Base-by-base conservation (phyloP, 30 jellyfish, hydroid and myxozoan genomes). In the Hydractinia echinata region DNA sequence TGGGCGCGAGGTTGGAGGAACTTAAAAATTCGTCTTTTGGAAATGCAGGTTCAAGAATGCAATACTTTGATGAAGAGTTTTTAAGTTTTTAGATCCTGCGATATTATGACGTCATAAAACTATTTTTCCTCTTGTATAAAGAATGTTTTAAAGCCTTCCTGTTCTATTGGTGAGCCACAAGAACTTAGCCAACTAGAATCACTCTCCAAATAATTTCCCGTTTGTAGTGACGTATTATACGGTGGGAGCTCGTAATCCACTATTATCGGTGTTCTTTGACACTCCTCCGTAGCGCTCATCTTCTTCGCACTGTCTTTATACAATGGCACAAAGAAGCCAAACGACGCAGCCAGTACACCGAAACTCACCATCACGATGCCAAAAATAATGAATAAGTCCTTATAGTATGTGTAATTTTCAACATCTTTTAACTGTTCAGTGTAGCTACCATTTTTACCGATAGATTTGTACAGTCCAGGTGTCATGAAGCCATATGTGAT, bases 191-290 rank as follows among this genome's bases (percentile, higher is more conserved):
- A 30, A 30, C 44, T 30, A 30, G 44, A 30, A 30, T 30, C 44
- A 30, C 44, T 30, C 2, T 30, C 44, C 44, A 30, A 60, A 30
- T 30, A 30, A 60, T 60, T 60, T 16, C 70, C 70, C n/a, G 70
- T 16, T 13, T 60, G 70, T 16, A 60, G 18, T 60, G 81, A 21
- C 53, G 30, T 72, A 18, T 72, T 58, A 18, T 21, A 72, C 0
- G 81, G 62, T 8, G 81, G 81, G 44, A 72, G 62, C 50, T 72
- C 81, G 66, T 72, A 72, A 21, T 72, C 53, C 44, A 72, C 81
- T 21, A 72, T 51, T 5, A 72, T 72, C 4, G 81, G 81, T 18
- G 81, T 72, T 72, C 81, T 72, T 72, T 72, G 67, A 8, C 58
- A 21, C 10, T 72, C 81, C n/a, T 64, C 74, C 18, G 74, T 6